phyloP scores from a whole-genome alignment of 1,140 invertebrate species.

The Spodoptera frugiperda region DNA sequence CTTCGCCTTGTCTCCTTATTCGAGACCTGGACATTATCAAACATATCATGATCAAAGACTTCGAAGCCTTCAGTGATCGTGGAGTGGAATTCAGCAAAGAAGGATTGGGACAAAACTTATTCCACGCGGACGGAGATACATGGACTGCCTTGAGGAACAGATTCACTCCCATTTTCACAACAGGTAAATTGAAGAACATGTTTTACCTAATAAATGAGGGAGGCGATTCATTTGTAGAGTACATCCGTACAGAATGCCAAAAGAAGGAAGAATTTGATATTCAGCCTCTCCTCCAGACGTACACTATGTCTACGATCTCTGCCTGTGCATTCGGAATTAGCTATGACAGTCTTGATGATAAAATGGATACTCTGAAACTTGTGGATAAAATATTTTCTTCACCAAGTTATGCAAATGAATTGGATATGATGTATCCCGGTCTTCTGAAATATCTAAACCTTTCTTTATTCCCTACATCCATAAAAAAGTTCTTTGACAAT shows the following conservation, averaged over 20 bases:
- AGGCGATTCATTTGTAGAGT: slow-evolving; percentile 63
- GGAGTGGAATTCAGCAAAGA: slow-evolving; percentile 80
- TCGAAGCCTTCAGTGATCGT: slow-evolving; percentile 84
- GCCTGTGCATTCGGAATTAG: slow-evolving; percentile 86
- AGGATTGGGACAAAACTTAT: slow-evolving; percentile 79
- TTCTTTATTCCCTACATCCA: slow-evolving; percentile 39
- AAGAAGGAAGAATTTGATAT: slow-evolving; percentile 67
- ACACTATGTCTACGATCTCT: slow-evolving; percentile 82
- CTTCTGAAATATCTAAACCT: slow-evolving; percentile 45
- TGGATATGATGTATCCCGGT: slow-evolving; percentile 53
- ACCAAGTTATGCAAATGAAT: slow-evolving; percentile 33
- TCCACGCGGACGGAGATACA: slow-evolving; percentile 76
- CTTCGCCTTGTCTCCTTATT: slow-evolving; percentile 80
- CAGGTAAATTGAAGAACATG: slow-evolving; percentile 80
- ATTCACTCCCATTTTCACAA: slow-evolving; percentile 87
- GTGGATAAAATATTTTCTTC: slow-evolving; percentile 51
- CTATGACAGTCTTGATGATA: slow-evolving; percentile 67
- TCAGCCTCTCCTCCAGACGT: slow-evolving; percentile 72
- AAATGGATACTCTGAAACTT: slow-evolving; percentile 43
- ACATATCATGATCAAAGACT: slow-evolving; percentile 87
- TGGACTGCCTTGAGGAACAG: slow-evolving; percentile 86
- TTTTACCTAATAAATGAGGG: slow-evolving; percentile 70
- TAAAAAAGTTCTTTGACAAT: slow-evolving; percentile 46
- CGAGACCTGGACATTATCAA: slow-evolving; percentile 87
- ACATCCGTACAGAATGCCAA: slow-evolving; percentile 51